Conservation (phyloP, 2,113 vertebrate genomes). For the Gopherus flavomarginatus region DNA sequence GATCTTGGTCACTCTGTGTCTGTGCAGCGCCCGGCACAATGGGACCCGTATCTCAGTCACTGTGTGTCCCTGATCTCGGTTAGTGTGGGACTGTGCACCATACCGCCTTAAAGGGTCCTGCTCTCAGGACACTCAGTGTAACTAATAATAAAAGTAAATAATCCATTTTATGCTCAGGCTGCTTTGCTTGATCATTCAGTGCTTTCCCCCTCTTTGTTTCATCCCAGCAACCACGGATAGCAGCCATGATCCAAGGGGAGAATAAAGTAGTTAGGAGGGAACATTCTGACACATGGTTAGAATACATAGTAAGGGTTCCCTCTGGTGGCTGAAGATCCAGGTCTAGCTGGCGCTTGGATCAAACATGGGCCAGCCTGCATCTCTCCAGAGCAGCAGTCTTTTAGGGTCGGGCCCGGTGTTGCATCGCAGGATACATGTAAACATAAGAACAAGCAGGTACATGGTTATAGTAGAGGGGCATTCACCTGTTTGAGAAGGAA, state of each 20-base stretch:
- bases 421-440: too few species aligned
- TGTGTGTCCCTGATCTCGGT: neutral
- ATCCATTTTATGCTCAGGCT: neutral
- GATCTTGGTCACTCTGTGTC: too few species aligned
- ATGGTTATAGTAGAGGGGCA: neutral
- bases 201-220: neutral
- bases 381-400: neutral
- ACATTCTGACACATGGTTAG: neutral
- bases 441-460: too few species aligned
- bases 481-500: neutral
- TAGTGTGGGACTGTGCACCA: neutral
- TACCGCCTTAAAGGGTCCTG: neutral
- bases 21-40: accelerated
- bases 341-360: too few species aligned
- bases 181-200: neutral
- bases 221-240: neutral
- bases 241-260: neutral
- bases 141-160: neutral
- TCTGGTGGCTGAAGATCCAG: neutral
- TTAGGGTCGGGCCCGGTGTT: neutral
- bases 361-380: neutral
- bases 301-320: neutral
- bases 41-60: too few species aligned
- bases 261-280: neutral
- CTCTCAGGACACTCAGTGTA: neutral